Conservation (phyloP, 1,140 invertebrate species). For the Lepidurus packardi region DNA sequence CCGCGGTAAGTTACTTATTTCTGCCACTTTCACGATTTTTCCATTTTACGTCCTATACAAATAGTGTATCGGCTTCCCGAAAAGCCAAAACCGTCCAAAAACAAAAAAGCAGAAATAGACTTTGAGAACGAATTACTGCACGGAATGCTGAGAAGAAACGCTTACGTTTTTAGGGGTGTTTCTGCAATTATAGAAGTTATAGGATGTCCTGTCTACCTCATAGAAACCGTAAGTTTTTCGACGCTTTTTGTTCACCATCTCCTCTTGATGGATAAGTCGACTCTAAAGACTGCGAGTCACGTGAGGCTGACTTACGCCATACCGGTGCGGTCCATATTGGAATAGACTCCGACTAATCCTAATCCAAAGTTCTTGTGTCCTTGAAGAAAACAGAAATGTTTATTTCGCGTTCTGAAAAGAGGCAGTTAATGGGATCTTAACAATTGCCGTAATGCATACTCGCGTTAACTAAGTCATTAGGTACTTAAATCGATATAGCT, state of each 20-base stretch:
- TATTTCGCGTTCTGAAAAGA: neutral
- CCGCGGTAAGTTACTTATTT: no score
- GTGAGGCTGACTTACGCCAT: neutral
- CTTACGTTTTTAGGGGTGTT: neutral
- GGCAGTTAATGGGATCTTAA: neutral
- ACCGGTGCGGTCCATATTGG: neutral
- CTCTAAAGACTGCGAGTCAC: neutral
- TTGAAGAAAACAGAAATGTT: neutral
- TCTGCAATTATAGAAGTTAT: neutral
- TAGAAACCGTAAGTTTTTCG: neutral
- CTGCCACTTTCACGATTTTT: no score
- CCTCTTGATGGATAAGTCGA: constrained; percentile 2
- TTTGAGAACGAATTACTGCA: neutral
- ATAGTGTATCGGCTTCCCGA: no score
- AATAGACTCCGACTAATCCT: neutral
- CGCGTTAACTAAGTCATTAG: constrained; percentile 9
- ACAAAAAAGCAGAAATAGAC: neutral
- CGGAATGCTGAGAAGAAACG: neutral
- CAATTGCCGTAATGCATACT: neutral
- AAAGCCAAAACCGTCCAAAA: no score
- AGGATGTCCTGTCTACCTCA: neutral
- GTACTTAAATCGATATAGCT: constrained; percentile 7
- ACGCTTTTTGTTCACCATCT: neutral
- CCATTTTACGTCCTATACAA: no score
- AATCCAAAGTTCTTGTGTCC: neutral